These are phyloP conservation scores for Pao palembangensis DNA, from an alignment of 2,113 vertebrate species.

Conservation along the genomic window DNA sequence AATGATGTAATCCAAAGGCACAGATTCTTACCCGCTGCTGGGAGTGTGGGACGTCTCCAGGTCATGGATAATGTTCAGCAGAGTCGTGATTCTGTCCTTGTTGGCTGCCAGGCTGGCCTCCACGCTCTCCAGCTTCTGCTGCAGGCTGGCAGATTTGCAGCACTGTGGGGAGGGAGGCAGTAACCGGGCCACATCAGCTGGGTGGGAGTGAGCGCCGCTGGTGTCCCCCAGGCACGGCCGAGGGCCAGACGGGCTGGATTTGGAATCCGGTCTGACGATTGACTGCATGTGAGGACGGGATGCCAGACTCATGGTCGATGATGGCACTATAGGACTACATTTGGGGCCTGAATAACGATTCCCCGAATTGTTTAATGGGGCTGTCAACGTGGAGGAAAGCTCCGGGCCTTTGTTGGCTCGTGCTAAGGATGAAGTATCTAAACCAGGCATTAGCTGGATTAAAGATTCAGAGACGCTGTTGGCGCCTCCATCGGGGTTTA, in stretches of 20 bases:
- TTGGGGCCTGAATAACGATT: conserved; percentile 15
- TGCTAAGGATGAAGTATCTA: conserved; percentile 5
- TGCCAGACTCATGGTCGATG: conserved; percentile 31
- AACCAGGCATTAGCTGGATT: conserved; percentile 16
- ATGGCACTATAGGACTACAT: conserved; percentile 20
- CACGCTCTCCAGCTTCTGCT: conserved; percentile 66
- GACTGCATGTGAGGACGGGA: conserved; percentile 24
- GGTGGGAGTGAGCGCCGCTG: conserved; percentile 60
- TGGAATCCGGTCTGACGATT: conserved; percentile 19
- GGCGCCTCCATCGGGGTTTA: conserved; percentile 2
- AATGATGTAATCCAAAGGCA: not conserved
- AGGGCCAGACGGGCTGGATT: conserved; percentile 12
- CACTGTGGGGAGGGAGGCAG: conserved; percentile 56
- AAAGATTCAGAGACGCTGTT: conserved; percentile 1
- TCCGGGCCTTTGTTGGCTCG: conserved; percentile 16
- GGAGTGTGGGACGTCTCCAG: conserved; percentile 69
- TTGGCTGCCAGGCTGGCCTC: conserved; percentile 75
- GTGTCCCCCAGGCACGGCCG: conserved; percentile 32
- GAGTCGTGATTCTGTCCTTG: conserved; percentile 70
- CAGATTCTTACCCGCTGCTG: conserved; percentile 61
- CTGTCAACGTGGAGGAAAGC: conserved; percentile 6
- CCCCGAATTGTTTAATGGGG: conserved; percentile 4
- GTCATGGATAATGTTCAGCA: conserved; percentile 78
- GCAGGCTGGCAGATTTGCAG: conserved; percentile 57
- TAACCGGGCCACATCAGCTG: conserved; percentile 47